Percentiles rank a stretch among this genome's conserved stretches.
phyloP scores from a whole-genome alignment of 2,888 invertebrate species.

The Neoaliturus tenellus region DNA sequence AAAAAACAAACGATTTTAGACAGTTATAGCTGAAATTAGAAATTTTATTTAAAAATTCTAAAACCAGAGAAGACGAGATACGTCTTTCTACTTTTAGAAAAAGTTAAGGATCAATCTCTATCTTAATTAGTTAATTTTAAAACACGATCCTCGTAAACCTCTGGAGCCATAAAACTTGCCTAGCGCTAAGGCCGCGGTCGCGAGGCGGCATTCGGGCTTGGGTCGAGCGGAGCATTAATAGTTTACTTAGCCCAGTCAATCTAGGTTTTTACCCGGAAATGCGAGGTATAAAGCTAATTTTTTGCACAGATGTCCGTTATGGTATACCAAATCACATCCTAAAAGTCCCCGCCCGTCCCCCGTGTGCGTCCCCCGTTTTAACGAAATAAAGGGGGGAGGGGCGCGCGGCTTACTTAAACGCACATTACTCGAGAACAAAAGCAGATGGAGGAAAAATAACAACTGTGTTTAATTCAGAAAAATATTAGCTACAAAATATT shows the following conservation, averaged over 20 bases:
- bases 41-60: no score
- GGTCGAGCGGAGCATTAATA: no score
- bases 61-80: no score
- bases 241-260: background rate
- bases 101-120: no score
- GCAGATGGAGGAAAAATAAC: background rate
- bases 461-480: background rate
- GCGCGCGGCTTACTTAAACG: background rate
- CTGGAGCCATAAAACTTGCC: no score
- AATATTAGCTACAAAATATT: constrained; percentile 22
- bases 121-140: no score
- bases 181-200: no score
- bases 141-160: no score
- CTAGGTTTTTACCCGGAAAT: background rate
- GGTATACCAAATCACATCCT: constrained; percentile 20
- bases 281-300: background rate
- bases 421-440: background rate
- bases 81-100: no score
- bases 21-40: no score
- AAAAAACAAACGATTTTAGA: no score
- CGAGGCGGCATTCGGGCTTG: no score
- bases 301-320: constrained; percentile 26
- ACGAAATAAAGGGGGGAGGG: background rate
- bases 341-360: constrained; percentile 9
- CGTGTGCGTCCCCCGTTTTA: background rate